Conservation (phyloP, 2,113 vertebrate species). For the Coreoperca whiteheadi region DNA sequence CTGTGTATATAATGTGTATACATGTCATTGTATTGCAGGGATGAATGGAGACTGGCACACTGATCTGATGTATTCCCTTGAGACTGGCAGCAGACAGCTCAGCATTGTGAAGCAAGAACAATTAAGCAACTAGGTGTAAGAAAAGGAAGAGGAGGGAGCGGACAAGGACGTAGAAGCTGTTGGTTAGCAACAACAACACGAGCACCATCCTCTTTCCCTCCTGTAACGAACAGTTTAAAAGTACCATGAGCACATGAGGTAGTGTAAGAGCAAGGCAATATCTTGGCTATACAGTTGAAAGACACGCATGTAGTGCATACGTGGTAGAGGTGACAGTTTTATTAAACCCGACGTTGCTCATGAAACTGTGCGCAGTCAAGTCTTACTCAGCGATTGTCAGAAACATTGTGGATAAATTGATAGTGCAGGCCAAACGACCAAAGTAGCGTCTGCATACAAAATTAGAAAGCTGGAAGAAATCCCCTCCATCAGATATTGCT, state of each 20-base stretch:
- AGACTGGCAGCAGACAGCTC: constrained; percentile 33
- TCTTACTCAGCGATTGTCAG: neutral
- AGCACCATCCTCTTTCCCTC: neutral
- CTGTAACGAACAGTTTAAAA: neutral
- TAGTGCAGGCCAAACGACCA: neutral
- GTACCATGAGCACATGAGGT: neutral
- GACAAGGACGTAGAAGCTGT: neutral
- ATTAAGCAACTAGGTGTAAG: constrained; percentile 9
- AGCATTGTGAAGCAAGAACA: constrained; percentile 43
- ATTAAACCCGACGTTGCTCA: neutral
- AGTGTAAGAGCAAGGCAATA: too few relatives aligned
- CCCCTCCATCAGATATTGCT: neutral
- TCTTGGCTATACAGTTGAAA: too few relatives aligned
- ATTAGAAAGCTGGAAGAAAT: neutral
- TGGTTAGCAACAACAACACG: neutral
- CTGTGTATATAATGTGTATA: neutral
- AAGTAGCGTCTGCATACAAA: neutral
- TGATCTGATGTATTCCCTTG: constrained; percentile 43
- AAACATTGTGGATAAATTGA: neutral
- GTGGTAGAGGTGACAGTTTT: neutral
- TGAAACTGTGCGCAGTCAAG: neutral
- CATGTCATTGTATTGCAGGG: constrained; percentile 42
- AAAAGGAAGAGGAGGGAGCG: constrained; percentile 16
- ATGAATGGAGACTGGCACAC: constrained; percentile 58
- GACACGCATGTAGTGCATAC: neutral